phyloP scores from a whole-genome alignment of 2,888 invertebrate species.

The Homarus gammarus region DNA sequence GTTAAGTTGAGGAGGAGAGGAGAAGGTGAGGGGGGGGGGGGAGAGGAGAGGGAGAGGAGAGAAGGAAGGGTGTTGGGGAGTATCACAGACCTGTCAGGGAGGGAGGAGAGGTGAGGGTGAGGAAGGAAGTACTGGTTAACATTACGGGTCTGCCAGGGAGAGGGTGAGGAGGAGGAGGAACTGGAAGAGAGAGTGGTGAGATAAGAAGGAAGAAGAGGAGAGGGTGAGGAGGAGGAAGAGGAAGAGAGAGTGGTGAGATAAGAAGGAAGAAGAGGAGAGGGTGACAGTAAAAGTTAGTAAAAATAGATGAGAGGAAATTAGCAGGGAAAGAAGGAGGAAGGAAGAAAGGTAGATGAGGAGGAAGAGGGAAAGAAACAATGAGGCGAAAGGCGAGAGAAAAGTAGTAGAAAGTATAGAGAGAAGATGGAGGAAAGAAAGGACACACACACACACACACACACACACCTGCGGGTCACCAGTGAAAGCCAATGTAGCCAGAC shows the following conservation, averaged over 20 bases:
- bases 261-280: neutral
- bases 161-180: too few relatives aligned
- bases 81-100: neutral
- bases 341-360: neutral
- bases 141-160: too few relatives aligned
- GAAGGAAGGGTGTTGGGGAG: neutral
- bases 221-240: neutral
- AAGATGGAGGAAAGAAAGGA: neutral
- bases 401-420: neutral
- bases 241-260: neutral
- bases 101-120: neutral
- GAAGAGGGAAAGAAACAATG: neutral
- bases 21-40: neutral
- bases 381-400: neutral
- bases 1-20: neutral
- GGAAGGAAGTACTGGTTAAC: too few relatives aligned
- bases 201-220: too few relatives aligned
- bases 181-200: neutral
- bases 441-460: neutral
- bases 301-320: neutral
- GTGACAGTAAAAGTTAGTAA: neutral
- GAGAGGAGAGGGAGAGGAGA: too few relatives aligned
- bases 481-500: neutral
- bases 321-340: too few relatives aligned
- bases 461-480: neutral